A percentile compares a stretch with the other conserved stretches of the same genome.
Evolutionary conservation across 2,113 vertebrate species (phyloP).

Genomic region (Isichthys henryi): DNA sequence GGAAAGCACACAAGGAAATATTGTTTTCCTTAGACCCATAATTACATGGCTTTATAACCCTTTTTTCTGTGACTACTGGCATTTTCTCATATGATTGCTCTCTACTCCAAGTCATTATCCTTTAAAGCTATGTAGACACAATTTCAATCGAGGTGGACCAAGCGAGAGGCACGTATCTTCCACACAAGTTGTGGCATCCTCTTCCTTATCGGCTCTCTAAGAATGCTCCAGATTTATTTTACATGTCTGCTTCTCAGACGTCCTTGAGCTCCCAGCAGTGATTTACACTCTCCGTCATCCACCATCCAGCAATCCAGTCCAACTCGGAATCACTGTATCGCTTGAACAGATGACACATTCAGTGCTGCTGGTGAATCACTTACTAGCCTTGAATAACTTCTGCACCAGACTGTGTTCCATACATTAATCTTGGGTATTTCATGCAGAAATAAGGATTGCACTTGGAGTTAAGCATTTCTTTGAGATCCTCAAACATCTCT

Average conservation of each 20-base stretch:
- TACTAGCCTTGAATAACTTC: slow-evolving; percentile 18
- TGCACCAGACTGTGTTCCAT: slow-evolving; percentile 10
- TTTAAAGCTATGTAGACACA: not conserved
- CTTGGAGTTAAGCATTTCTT: slow-evolving; percentile 10
- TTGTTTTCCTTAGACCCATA: slow-evolving; percentile 1
- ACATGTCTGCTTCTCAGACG: slow-evolving; percentile 9
- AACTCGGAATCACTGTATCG: slow-evolving; percentile 13
- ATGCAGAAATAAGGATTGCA: slow-evolving; percentile 14
- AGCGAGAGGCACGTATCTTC: not conserved
- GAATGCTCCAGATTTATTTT: slow-evolving; percentile 23
- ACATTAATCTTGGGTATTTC: slow-evolving; percentile 7
- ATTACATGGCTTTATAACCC: not conserved
- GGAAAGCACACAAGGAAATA: not conserved
- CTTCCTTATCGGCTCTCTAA: slow-evolving; percentile 11
- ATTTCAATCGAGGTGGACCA: not conserved
- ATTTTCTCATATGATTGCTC: slow-evolving; percentile 3
- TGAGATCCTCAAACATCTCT: not conserved
- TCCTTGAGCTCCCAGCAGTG: slow-evolving; percentile 17
- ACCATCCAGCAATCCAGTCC: not conserved
- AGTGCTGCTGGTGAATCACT: slow-evolving; percentile 20
- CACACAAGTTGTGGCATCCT: not conserved
- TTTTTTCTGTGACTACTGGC: not conserved
- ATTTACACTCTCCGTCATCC: slow-evolving; percentile 14
- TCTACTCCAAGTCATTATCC: not conserved
- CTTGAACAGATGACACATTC: slow-evolving; percentile 20